A percentile compares a stretch with the other conserved stretches of the same genome.
phyloP scores from a whole-genome alignment of 2,888 invertebrate species.

The Furcula furcula region DNA sequence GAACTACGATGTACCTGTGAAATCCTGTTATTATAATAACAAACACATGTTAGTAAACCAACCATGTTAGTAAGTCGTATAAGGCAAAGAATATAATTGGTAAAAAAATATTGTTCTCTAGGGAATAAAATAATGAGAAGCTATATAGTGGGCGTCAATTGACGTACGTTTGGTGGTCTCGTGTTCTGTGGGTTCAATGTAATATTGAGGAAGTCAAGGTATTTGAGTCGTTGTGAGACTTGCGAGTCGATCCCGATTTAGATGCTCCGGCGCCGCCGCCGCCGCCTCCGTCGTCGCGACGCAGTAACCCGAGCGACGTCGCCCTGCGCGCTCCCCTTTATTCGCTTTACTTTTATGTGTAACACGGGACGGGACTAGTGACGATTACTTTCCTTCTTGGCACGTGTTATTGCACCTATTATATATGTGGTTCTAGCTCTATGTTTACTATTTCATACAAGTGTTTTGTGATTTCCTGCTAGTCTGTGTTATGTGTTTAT shows the following conservation, averaged over 20 bases:
- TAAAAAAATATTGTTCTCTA: conserved; percentile 2
- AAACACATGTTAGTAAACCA: no score
- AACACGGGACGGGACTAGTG: conserved; percentile 48
- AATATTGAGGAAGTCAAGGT: conserved; percentile 82
- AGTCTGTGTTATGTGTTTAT: neutral
- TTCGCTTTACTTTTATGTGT: conserved; percentile 42
- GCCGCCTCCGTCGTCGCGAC: conserved; percentile 69
- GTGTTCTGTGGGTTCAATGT: conserved; percentile 77
- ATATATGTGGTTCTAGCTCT: conserved; percentile 26
- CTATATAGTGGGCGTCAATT: conserved; percentile 70
- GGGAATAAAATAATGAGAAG: conserved; percentile 24
- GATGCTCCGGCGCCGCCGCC: conserved; percentile 71
- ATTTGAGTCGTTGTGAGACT: conserved; percentile 80
- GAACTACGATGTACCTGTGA: no score
- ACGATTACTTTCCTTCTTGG: conserved; percentile 39
- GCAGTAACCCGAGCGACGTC: conserved; percentile 77
- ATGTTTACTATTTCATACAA: conserved; percentile 22
- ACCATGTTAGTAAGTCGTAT: no score
- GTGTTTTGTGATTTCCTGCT: conserved; percentile 13
- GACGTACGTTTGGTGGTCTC: conserved; percentile 75
- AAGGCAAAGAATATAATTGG: no score
- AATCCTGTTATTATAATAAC: no score
- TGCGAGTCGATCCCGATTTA: conserved; percentile 80
- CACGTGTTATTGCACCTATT: conserved; percentile 21
- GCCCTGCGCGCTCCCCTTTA: conserved; percentile 69